Evolutionary conservation across 2,797 vertebrate species (phyloP).

Genomic region (Hipposideros larvatus): DNA sequence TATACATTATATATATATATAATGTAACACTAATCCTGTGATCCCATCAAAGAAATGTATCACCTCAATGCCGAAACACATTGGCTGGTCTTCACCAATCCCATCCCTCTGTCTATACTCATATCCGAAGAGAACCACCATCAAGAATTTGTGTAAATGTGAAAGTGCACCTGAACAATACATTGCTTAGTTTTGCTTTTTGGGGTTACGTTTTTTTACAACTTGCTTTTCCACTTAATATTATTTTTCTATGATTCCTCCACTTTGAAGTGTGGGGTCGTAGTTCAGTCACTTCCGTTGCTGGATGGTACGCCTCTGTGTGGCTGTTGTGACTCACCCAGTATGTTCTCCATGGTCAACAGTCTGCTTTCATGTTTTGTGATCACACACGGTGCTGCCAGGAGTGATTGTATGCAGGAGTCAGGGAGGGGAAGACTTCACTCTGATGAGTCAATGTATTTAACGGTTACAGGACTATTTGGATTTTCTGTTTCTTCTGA

Average conservation of each 20-base stretch:
- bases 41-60: neutral
- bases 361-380: neutral
- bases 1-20: too few species aligned
- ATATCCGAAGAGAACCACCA: fast-evolving
- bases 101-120: neutral
- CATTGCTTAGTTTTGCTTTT: neutral
- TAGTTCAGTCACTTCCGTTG: fast-evolving
- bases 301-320: fast-evolving
- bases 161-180: neutral
- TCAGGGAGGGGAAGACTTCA: too few species aligned
- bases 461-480: neutral
- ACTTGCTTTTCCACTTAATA: too few species aligned
- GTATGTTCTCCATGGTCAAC: fast-evolving
- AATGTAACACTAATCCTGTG: neutral
- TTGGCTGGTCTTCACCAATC: too few species aligned
- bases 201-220: too few species aligned
- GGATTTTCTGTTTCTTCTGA: neutral
- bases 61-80: fast-evolving
- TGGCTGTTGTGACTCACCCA: fast-evolving
- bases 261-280: fast-evolving
- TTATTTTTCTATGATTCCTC: neutral
- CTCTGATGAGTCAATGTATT: neutral
- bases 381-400: fast-evolving
- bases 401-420: fast-evolving
- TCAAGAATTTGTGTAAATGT: fast-evolving